Conservation (phyloP, 2,113 vertebrate species). For the Ophiodon elongatus region DNA sequence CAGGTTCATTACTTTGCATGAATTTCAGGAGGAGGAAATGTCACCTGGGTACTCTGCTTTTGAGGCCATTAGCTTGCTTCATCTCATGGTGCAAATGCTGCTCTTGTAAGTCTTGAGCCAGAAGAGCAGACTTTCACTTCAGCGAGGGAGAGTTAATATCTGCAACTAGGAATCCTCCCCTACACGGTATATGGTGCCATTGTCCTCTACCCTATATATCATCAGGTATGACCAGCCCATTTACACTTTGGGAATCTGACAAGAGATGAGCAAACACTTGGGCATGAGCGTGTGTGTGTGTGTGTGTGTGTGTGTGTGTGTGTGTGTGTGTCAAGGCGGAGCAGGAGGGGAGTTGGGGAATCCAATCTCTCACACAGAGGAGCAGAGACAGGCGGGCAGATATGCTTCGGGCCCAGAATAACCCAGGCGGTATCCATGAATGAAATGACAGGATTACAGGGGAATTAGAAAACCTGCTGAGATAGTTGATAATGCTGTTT, state of each 20-base stretch:
- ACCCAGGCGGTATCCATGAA: constrained; percentile 80
- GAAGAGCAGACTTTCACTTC: constrained; percentile 59
- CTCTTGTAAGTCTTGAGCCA: constrained; percentile 48
- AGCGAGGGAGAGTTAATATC: constrained; percentile 59
- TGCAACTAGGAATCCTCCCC: constrained; percentile 40
- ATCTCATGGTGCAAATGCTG: constrained; percentile 50
- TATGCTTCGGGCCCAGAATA: constrained; percentile 74
- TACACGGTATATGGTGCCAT: constrained; percentile 22
- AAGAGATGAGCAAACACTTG: constrained; percentile 44
- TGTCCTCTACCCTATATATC: constrained; percentile 62
- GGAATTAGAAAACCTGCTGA: constrained; percentile 84
- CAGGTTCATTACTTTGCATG: constrained; percentile 62
- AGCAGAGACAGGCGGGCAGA: constrained; percentile 80
- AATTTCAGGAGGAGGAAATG: constrained; percentile 31
- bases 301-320: constrained; percentile 14
- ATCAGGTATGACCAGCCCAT: constrained; percentile 57
- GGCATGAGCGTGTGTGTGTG: constrained; percentile 3
- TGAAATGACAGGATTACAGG: constrained; percentile 86
- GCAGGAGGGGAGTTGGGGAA: constrained; percentile 66
- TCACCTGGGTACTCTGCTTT: constrained; percentile 41
- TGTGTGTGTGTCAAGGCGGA: constrained; percentile 40
- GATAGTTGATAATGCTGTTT: constrained; percentile 84
- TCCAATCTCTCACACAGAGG: constrained; percentile 83
- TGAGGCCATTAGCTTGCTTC: constrained; percentile 30
- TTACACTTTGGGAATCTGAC: constrained; percentile 62